Base-by-base conservation (phyloP, 1,140 invertebrate genomes). In the Drosophila bocki region DNA sequence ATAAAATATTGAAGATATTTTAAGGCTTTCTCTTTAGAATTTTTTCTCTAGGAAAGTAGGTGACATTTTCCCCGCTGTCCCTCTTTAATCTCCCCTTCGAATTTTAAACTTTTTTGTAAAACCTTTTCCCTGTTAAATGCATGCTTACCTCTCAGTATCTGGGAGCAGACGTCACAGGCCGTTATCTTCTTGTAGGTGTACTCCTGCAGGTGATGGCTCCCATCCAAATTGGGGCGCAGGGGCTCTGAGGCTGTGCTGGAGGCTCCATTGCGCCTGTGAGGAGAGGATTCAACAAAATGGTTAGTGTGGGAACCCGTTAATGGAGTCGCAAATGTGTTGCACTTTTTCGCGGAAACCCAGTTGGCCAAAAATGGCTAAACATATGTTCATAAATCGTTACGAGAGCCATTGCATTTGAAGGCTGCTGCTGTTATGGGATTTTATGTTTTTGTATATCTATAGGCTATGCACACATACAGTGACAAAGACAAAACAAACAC, bases 151-250 rank as follows among this genome's bases (percentile, higher is more conserved):
- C 97, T 95, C 22, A 98, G 94, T 44, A 98, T 97, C 94, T 98
- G 97, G 37, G 97, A 97, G 93, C 98, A 99, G 59, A 98, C 96
- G 93, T 99, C 98, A 93, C 98, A 99, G 7, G 97, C 97, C 15
- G 97, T 98, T 78, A 99, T 98, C 93, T 98, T 98, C 93, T 98
- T 98, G 93, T 98, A 98, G 3, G 97, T 98, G 92, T 98, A 97
- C 93, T 98, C 97, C 93, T 97, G 96, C 94, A 98, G 97, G 78
- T 96, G 95, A 93, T 98, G 97, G 41, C 95, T 95, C 12, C 95
- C 94, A 76, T 96, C 95, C 50, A 94, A 93, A 54, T 93, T 94
- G 61, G 94, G 93, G 45, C 94, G 93, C 92, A 92, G 80, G 60
- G 91, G 79, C 69, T 92, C 91, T 50, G 92, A 81, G 63, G 91